These are phyloP conservation scores for Steinernema khuongi DNA, from an alignment of 1,140 invertebrate species.

Conservation along the genomic window DNA sequence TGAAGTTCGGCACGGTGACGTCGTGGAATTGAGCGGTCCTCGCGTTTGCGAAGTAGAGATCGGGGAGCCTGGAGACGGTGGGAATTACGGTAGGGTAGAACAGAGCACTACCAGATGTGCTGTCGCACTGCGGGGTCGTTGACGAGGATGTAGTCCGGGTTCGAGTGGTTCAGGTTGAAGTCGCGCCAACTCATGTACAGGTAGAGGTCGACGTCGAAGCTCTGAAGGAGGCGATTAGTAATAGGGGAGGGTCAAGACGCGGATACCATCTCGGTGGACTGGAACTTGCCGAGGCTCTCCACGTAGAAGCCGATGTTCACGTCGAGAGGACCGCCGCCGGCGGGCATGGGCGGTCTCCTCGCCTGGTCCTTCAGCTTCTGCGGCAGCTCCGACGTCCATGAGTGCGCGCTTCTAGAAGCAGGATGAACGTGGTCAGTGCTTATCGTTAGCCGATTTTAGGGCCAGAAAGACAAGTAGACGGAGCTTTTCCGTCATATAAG, in stretches of 20 bases:
- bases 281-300: constrained; percentile 37
- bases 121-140: constrained; percentile 15
- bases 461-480: no score
- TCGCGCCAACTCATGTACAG: constrained; percentile 42
- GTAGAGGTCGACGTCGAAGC: constrained; percentile 41
- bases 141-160: constrained; percentile 33
- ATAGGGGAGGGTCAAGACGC: background rate
- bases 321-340: constrained; percentile 16
- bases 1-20: constrained; percentile 65
- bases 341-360: background rate
- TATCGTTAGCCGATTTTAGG: no score
- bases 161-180: constrained; percentile 27
- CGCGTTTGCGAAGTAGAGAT: constrained; percentile 90
- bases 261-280: constrained; percentile 38
- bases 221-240: constrained; percentile 18
- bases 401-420: no score
- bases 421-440: no score
- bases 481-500: no score
- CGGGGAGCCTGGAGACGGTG: constrained; percentile 75
- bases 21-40: constrained; percentile 92
- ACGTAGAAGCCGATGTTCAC: constrained; percentile 40
- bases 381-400: background rate
- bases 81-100: background rate
- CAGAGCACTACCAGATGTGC: constrained; percentile 2
- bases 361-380: background rate